Base-by-base conservation (phyloP, 2,113 vertebrate species). In the Apistogramma diplotaenia region DNA sequence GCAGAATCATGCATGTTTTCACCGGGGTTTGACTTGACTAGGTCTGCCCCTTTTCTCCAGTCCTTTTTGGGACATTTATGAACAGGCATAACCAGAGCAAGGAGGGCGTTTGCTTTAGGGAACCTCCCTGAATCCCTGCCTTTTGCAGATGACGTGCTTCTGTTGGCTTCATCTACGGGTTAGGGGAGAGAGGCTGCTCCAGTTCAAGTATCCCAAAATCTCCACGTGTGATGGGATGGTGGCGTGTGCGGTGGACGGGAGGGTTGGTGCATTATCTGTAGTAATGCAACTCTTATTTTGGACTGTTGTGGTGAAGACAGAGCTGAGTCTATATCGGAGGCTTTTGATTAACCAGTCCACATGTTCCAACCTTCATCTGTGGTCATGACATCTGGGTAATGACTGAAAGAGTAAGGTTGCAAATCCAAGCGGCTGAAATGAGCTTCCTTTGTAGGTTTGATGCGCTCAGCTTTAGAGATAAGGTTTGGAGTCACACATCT, bases 251-350 rank as follows among this genome's bases (percentile, higher is more conserved):
- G 16, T 19, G 0, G 15, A 67, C 37, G 27, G 40, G n/a, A n/a
- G n/a, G n/a, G n/a, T n/a, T n/a, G n/a, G n/a, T n/a, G n/a, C n/a
- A n/a, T n/a, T n/a, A n/a, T n/a, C n/a, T n/a, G n/a, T n/a, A n/a
- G n/a, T n/a, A n/a, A n/a, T n/a, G n/a, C n/a, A n/a, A n/a, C n/a
- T n/a, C n/a, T n/a, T 67, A 40, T 40, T 13, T 13, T 12, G 12
- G 37, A 8, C 37, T 40, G 37, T 3, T 67, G 40, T 67, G 16
- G 62, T 67, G 0, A 67, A 27, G 37, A 27, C 3, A 19, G 37
- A 46, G 46, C 15, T 67, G 15, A 46, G 18, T 15, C 0, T 0
- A 27, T 46, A 11, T 15, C 25, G 0, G 0, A 65, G 15, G 61
- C 61, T 46, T 65, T 65, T 21, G 40, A 11, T 25, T 65, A 0